phyloP scores from a whole-genome alignment of 2,113 vertebrate genomes.

The Ptilonorhynchus violaceus region DNA sequence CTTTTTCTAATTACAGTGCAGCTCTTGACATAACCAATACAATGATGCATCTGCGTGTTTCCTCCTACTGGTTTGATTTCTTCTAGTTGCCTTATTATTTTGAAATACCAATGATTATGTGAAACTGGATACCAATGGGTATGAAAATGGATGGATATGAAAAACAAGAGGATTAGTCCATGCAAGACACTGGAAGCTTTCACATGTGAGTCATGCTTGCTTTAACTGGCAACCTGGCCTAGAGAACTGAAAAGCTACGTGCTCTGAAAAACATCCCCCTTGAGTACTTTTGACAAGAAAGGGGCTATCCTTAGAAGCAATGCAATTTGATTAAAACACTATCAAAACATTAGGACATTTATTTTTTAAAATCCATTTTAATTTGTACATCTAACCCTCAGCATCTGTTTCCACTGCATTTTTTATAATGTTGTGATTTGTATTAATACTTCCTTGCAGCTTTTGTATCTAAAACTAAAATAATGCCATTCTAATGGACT shows the following conservation, averaged over 20 bases:
- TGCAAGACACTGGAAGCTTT: not conserved
- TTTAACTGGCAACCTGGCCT: not conserved
- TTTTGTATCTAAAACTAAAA: not conserved
- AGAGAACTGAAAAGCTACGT: not conserved
- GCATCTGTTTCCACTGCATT: not conserved
- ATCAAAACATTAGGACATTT: not conserved
- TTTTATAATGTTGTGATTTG: not conserved
- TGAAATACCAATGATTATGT: not conserved
- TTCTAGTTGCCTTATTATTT: not conserved
- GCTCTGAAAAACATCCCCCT: not conserved
- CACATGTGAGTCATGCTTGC: not conserved
- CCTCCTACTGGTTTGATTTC: not conserved
- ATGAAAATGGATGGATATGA: not conserved
- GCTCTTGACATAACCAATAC: not conserved
- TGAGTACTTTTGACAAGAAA: not conserved
- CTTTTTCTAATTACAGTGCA: not conserved
- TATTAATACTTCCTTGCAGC: not conserved
- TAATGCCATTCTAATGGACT: not conserved
- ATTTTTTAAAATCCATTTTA: not conserved
- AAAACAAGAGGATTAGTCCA: not conserved
- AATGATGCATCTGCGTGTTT: not conserved
- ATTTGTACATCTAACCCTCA: not conserved
- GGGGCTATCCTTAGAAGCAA: not conserved
- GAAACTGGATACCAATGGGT: not conserved
- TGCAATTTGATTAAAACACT: not conserved